Conservation (phyloP, 1,140 invertebrate genomes). For the Lasaia peninsularis region DNA sequence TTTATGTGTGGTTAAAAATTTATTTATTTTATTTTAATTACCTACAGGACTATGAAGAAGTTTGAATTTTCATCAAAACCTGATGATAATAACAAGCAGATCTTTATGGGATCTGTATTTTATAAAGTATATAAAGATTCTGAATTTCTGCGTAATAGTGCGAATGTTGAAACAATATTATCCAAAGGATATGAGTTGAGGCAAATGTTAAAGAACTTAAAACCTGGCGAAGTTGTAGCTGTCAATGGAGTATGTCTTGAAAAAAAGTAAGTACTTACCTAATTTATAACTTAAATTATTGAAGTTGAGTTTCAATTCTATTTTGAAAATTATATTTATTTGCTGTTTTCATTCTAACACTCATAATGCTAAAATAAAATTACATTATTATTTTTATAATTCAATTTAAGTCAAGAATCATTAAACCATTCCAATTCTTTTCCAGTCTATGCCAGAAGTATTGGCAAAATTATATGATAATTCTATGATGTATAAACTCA, state of each 20-base stretch:
- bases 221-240: slow-evolving; percentile 33
- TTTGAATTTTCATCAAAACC: slow-evolving; percentile 35
- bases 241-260: slow-evolving; percentile 37
- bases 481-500: too few species aligned
- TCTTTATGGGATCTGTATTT: slow-evolving; percentile 39
- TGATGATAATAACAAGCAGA: not conserved
- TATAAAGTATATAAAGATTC: slow-evolving; percentile 44
- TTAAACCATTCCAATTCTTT: not conserved
- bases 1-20: too few species aligned
- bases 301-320: too few species aligned
- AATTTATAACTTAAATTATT: too few species aligned
- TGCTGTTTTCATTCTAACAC: too few species aligned
- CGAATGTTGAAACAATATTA: slow-evolving; percentile 45
- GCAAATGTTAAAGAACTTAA: slow-evolving; percentile 32
- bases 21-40: too few species aligned
- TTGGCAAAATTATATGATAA: too few species aligned
- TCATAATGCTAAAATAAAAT: too few species aligned
- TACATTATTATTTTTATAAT: too few species aligned
- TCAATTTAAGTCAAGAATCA: too few species aligned
- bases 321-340: too few species aligned
- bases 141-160: slow-evolving; percentile 35
- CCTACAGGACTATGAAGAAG: slow-evolving; percentile 38
- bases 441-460: not conserved
- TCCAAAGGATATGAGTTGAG: slow-evolving; percentile 39
- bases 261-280: slow-evolving; percentile 40